Evolutionary conservation across 2,888 invertebrate genomes (phyloP), one percentile per base, ranked within the genome.

Genomic region (Hyposoter dolosus): DNA sequence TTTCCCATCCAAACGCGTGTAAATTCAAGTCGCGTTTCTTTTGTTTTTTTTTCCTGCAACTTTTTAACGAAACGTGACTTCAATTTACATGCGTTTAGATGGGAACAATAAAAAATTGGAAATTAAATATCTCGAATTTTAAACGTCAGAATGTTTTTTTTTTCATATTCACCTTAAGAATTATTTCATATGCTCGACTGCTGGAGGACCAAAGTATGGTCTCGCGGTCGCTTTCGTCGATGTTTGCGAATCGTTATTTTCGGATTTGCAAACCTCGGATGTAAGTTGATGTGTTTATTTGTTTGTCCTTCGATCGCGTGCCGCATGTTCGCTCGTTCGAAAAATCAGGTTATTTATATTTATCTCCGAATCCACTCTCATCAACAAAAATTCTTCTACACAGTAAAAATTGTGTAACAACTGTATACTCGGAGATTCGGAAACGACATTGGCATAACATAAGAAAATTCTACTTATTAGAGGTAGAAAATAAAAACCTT

Each of bases 401-500:
- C 12, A 60, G 23, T 28, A 28, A 12, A 28, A 23, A 60, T 3
- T 0, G 60, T 12, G 60, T 5, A 60, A 60, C 12, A 40, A 40
- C 40, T 40, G 7, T 40, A 40, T 60, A 15, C 60, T 60, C 28
- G 60, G 12, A 1, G 28, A 60, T 15, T 5, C 60, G 28, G 28
- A 56, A 28, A 12, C 23, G 60, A 15, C 60, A 60, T 53, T 50
- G 50, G n/a, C 6, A 35, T 9, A 4, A 12, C n/a, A 53, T 19
- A 45, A 69, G 15, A 69, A 10, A 35, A 19, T 2, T 72, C 19
- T 1, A 35, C 17, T 12, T n/a, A 60, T 60, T 75, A 15, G n/a
- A 17, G 19, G 40, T 9, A 9, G 23, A 68, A 43, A 28, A 40
- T 19, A 43, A 68, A 12, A 78, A 78, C n/a, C 68, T 77, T 78